Conservation (phyloP, 2,888 invertebrate species). For the Ariolimax columbianus region DNA sequence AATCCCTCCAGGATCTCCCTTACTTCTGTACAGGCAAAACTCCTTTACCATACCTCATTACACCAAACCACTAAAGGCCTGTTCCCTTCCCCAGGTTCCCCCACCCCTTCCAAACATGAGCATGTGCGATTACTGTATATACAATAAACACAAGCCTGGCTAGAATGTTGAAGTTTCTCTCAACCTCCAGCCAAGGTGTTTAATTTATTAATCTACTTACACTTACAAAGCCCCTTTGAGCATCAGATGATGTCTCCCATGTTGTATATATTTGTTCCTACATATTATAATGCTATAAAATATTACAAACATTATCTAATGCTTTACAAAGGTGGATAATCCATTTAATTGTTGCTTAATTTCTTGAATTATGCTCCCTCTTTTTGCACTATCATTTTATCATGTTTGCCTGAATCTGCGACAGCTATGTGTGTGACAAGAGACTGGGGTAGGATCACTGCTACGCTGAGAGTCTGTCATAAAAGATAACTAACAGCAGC, state of each 20-base stretch:
- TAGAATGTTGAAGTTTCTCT: background rate
- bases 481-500: too few relatives aligned
- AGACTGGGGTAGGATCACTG: too few relatives aligned
- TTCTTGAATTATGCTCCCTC: background rate
- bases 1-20: too few relatives aligned
- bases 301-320: slow-evolving; percentile 21
- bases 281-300: slow-evolving; percentile 27
- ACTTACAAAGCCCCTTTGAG: slow-evolving; percentile 39
- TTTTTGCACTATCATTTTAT: background rate
- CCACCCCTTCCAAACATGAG: background rate
- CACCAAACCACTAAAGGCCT: too few relatives aligned
- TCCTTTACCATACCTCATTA: too few relatives aligned
- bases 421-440: too few relatives aligned
- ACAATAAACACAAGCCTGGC: background rate
- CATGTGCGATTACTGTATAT: slow-evolving; percentile 23
- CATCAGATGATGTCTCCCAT: slow-evolving; percentile 28
- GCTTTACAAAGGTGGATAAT: slow-evolving; percentile 13
- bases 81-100: too few relatives aligned
- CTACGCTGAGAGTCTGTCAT: too few relatives aligned
- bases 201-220: slow-evolving; percentile 49
- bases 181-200: slow-evolving; percentile 2
- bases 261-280: slow-evolving; percentile 42
- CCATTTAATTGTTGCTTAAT: background rate
- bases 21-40: too few relatives aligned
- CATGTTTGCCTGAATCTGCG: too few relatives aligned